Conservation (phyloP, 2,113 vertebrate species). For the Turnix velox region DNA sequence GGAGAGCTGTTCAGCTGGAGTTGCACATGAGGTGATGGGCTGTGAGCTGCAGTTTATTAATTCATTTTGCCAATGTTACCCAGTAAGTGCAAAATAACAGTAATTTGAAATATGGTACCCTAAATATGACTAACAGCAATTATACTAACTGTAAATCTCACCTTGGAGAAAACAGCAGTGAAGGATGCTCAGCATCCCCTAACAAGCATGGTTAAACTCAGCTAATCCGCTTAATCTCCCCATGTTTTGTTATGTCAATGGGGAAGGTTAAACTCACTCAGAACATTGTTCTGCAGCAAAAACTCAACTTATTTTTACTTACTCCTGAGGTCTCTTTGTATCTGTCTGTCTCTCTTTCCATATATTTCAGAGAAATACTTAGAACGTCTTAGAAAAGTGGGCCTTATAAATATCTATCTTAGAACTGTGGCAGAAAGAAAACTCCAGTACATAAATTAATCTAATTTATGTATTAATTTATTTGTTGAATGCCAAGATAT, state of each 20-base stretch:
- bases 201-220: not conserved
- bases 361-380: not conserved
- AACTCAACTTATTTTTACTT: not conserved
- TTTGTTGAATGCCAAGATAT: not conserved
- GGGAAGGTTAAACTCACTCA: not conserved
- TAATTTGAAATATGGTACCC: not conserved
- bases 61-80: slow-evolving; percentile 9
- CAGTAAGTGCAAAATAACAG: not conserved
- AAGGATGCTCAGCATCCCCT: not conserved
- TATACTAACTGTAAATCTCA: not conserved
- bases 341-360: not conserved
- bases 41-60: slow-evolving; percentile 16
- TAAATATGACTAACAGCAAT: not conserved
- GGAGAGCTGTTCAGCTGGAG: not conserved
- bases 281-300: not conserved
- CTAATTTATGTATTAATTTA: not conserved
- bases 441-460: not conserved
- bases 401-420: not conserved
- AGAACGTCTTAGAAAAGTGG: not conserved
- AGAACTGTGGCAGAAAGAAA: not conserved
- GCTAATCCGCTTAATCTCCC: not conserved
- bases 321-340: not conserved
- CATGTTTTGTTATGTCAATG: accelerated
- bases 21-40: not conserved
- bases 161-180: not conserved